Evolutionary conservation across 1,140 invertebrate species (phyloP).

Genomic region (Galleria mellonella): DNA sequence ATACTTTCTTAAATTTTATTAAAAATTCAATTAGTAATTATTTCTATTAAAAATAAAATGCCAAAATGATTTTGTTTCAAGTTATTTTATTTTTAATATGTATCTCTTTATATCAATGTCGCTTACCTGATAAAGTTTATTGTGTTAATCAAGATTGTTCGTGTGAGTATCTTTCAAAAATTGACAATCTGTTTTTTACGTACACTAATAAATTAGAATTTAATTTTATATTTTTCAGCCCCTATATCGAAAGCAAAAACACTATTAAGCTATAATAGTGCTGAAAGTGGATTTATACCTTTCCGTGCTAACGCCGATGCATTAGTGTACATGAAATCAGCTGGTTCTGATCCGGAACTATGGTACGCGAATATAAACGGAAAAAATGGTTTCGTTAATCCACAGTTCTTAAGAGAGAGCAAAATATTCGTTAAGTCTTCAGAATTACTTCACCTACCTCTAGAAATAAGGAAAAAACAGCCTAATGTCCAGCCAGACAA

Average conservation of each 20-base stretch:
- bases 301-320: conserved; percentile 79
- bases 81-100: conserved; percentile 50
- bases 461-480: conserved; percentile 21
- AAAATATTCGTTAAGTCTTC: conserved; percentile 44
- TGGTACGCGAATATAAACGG: conserved; percentile 85
- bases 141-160: conserved; percentile 60
- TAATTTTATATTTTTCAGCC: conserved; percentile 68
- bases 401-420: conserved; percentile 67
- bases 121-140: conserved; percentile 55
- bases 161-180: conserved; percentile 34
- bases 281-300: conserved; percentile 76
- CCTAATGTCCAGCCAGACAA: conserved; percentile 47
- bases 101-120: conserved; percentile 41
- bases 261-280: conserved; percentile 74
- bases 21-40: conserved; percentile 26
- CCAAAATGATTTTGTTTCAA: conserved; percentile 57
- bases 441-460: conserved; percentile 25
- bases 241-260: conserved; percentile 80
- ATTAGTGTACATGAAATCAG: conserved; percentile 82
- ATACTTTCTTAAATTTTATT: conserved; percentile 53
- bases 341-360: conserved; percentile 77
- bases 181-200: conserved; percentile 27
- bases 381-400: conserved; percentile 80
- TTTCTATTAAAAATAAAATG: conserved; percentile 54
- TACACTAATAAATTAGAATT: conserved; percentile 11